Evolutionary conservation across 2,113 vertebrate genomes (phyloP).

Genomic region (Hemibagrus wyckioides): DNA sequence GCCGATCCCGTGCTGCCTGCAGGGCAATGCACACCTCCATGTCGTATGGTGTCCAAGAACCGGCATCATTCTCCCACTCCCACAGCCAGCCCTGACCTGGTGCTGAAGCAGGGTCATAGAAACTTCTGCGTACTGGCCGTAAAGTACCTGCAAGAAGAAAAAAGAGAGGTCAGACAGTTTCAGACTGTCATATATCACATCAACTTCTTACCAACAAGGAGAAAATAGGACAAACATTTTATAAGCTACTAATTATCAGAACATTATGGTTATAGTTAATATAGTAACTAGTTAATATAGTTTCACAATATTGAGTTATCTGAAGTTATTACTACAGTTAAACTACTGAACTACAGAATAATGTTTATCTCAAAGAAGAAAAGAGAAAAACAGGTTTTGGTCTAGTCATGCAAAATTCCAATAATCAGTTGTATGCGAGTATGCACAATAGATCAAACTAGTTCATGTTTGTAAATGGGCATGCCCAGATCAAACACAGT

Average conservation of each 20-base stretch:
- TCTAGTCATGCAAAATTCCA: slow-evolving; percentile 2
- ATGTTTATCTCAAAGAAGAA: not conserved
- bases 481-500: not conserved
- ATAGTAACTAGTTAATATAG: not conserved
- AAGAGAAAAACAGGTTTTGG: not conserved
- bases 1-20: slow-evolving; percentile 93
- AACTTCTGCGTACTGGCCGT: slow-evolving; percentile 89
- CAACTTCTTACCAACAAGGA: not conserved
- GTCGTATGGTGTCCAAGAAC: slow-evolving; percentile 93
- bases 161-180: slow-evolving; percentile 69
- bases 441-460: slow-evolving; percentile 38
- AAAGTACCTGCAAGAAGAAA: slow-evolving; percentile 85
- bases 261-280: not conserved
- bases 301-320: not conserved
- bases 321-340: not conserved
- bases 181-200: too few relatives aligned
- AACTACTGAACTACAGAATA: not conserved
- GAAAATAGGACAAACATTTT: not conserved
- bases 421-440: not conserved
- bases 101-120: slow-evolving; percentile 92
- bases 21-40: slow-evolving; percentile 96
- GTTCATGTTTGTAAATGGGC: not conserved
- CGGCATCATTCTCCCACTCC: slow-evolving; percentile 96
- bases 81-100: slow-evolving; percentile 94
- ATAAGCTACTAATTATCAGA: not conserved